Conservation (phyloP, 2,113 vertebrate genomes). For the Nipponia nippon region DNA sequence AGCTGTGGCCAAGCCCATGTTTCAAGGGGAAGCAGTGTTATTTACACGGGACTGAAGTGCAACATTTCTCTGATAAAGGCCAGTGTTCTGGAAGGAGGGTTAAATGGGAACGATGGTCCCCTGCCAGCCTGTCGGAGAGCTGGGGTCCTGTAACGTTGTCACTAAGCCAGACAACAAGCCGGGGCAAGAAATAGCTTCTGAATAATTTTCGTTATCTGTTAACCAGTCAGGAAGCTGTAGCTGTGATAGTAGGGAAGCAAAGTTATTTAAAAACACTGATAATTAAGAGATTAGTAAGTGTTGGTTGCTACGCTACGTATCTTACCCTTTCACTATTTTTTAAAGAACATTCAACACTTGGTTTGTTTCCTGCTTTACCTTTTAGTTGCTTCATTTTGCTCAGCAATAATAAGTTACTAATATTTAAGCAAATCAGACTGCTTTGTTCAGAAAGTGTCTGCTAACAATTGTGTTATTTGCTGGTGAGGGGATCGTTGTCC, state of each 20-base stretch:
- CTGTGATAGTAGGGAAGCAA: neutral
- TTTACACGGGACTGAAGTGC: neutral
- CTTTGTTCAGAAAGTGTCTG: neutral
- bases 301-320: neutral
- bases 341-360: neutral
- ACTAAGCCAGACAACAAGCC: neutral
- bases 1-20: fast-evolving
- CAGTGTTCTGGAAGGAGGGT: neutral
- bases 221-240: neutral
- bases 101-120: neutral
- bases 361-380: neutral
- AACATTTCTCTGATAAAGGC: neutral
- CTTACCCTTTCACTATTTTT: neutral
- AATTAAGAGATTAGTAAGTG: neutral
- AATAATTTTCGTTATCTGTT: neutral
- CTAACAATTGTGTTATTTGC: neutral
- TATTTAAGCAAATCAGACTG: neutral
- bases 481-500: neutral
- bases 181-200: neutral
- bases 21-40: neutral
- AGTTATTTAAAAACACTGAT: neutral
- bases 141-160: neutral
- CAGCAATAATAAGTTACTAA: neutral
- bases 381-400: neutral
- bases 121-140: neutral